Conservation (phyloP, 2,797 vertebrate species). For the Sebastes kiyomatsui region DNA sequence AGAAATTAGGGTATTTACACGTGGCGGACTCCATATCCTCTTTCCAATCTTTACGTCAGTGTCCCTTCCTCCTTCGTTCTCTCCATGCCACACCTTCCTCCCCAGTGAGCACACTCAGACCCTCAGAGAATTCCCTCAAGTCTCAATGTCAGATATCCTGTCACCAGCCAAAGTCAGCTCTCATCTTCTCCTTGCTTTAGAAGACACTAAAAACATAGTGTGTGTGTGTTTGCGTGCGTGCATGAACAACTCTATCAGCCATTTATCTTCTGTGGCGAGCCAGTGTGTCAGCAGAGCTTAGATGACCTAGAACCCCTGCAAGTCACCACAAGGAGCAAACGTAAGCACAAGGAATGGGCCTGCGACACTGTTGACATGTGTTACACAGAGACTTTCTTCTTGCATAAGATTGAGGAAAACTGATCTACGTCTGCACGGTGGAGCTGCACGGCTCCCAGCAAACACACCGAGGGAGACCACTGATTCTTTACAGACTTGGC, state of each 20-base stretch:
- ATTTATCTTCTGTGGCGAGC: slow-evolving; percentile 15
- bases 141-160: slow-evolving; percentile 29
- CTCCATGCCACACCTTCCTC: background rate
- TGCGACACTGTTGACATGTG: slow-evolving; percentile 13
- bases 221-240: background rate
- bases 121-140: background rate
- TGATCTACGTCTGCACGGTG: background rate
- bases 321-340: slow-evolving; percentile 29
- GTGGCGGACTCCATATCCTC: background rate
- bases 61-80: background rate
- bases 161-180: slow-evolving; percentile 19
- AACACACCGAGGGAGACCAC: background rate
- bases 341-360: slow-evolving; percentile 18
- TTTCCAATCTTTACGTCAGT: background rate
- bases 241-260: background rate
- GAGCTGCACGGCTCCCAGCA: background rate
- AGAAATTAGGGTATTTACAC: background rate
- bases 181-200: slow-evolving; percentile 5
- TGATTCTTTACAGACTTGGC: background rate
- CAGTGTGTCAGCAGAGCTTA: slow-evolving; percentile 26
- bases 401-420: slow-evolving; percentile 36
- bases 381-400: slow-evolving; percentile 9
- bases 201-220: background rate
- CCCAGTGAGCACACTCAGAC: background rate
- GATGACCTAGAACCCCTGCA: slow-evolving; percentile 1